Evolutionary conservation across 2,888 invertebrate genomes (phyloP).

Genomic region (Thereva nobilitata): DNA sequence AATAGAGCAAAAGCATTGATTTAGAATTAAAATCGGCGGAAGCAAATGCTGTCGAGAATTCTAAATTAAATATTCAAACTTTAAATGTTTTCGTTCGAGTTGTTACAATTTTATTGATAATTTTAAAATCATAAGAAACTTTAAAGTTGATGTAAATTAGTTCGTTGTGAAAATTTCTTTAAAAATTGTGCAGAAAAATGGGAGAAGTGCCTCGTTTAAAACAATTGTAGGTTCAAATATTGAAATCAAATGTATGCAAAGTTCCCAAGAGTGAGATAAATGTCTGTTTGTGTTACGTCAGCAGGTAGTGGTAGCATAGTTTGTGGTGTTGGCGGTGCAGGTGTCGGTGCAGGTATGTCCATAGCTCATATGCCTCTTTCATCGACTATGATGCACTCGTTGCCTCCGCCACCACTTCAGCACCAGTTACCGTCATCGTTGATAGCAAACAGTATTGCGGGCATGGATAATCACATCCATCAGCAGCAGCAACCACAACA

Average conservation of each 20-base stretch:
- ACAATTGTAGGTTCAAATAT: too few relatives aligned
- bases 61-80: conserved; percentile 6
- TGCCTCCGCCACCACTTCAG: conserved; percentile 50
- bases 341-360: conserved; percentile 38
- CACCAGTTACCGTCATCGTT: conserved; percentile 36
- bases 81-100: too few relatives aligned
- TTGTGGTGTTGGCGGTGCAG: conserved; percentile 35
- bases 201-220: too few relatives aligned
- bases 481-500: conserved; percentile 28
- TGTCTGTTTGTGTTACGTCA: conserved; percentile 46
- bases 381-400: conserved; percentile 55
- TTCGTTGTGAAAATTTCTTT: too few relatives aligned
- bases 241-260: neutral
- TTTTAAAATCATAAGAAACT: too few relatives aligned
- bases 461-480: conserved; percentile 40
- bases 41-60: conserved; percentile 4
- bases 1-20: conserved; percentile 5
- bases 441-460: conserved; percentile 37
- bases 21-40: conserved; percentile 10
- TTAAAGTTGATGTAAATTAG: too few relatives aligned
- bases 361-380: conserved; percentile 43
- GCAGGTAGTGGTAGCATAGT: conserved; percentile 37
- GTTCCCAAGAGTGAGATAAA: conserved; percentile 28
- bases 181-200: too few relatives aligned
- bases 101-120: too few relatives aligned